Evolutionary conservation across 2,888 invertebrate species (phyloP), one percentile per base, ranked within the genome.

Genomic region (Parascotia fuliginaria): DNA sequence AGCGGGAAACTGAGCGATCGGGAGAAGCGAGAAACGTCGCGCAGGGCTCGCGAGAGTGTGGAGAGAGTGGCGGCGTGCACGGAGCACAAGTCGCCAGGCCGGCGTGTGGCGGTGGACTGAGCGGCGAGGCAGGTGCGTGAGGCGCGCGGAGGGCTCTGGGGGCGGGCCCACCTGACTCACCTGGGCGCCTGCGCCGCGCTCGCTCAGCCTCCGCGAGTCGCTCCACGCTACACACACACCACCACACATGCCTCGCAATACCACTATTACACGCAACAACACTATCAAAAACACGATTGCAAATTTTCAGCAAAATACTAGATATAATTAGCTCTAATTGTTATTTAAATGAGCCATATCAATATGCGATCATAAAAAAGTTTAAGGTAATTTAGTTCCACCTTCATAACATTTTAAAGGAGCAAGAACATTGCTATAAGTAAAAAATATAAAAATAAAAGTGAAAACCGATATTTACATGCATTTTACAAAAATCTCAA

Each of bases 161-260:
- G 91, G 91, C 89, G 89, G 90, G 85, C 85, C 87, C 85, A 90
- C 91, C 91, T 90, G 89, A 78, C 81, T 77, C 91, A 92, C 92
- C 92, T 91, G 90, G 87, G 92, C 92, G 92, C 92, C 80, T 87
- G 92, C 92, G 92, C 83, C 82, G 77, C 81, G 79, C 59, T 70
- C 71, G 52, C 61, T 58, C 62, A 59, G 55, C 70, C 77, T 79
- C 74, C 73, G 70, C 66, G 54, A 34, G 41, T 49, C 49, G 50
- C 65, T 56, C 60, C 61, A 54, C 55, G 39, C 55, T 62, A 58
- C 56, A 46, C 43, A 56, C 56, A 49, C 41, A 31, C 22, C 36
- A 11, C n/a, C 36, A 36, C 55, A 46, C 62, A 36, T 58, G 59
- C 59, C 36, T 55, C 54, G 45, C 31, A 47, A 50, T 54, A 47